Evolutionary conservation across 2,888 invertebrate species (phyloP), one percentile per base, ranked within the genome.

Genomic region (Bembecia ichneumoniformis): DNA sequence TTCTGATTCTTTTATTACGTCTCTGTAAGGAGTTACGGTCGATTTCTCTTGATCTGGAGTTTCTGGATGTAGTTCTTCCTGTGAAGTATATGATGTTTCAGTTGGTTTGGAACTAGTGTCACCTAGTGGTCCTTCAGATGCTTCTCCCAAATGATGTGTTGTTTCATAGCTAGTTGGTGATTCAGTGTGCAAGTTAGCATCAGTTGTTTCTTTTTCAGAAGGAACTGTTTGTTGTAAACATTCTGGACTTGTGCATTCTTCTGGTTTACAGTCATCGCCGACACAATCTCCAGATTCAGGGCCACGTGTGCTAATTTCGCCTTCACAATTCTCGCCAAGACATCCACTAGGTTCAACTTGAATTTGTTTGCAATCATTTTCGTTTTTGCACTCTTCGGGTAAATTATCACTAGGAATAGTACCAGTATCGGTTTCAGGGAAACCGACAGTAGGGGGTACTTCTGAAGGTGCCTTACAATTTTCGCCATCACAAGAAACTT

Each of bases 251-350:
- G 58, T 52, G 59, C 78, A 76, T 52, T 65, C 58, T 51, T 60
- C 48, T 50, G 70, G 63, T 49, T 63, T 55, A 47, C 84, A 84
- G 28, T 59, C 61, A 52, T 70, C 72, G 49, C 67, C 74, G 16
- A 52, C 57, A 51, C 82, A 81, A 52, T 72, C 71, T 51, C 57
- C 53, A 53, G 58, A 52, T 40, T n/a, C n/a, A 40, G 40, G 40
- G n/a, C 13, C n/a, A 13, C 13, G n/a, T 5, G 40, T 40, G n/a
- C 14, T 14, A 7, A 40, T 40, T 40, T 40, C 40, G 7, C 13
- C 14, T 40, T n/a, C 14, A 40, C 40, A 40, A 40, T 40, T 40
- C 2, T 14, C 14, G 14, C 40, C 40, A 13, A 7, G 2, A 10
- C 40, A 40, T n/a, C 13, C 40, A 40, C 3, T n/a, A 3, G 40